These are phyloP conservation scores for Antigone vipio DNA, from an alignment of 2,113 vertebrate genomes.

Conservation along the genomic window DNA sequence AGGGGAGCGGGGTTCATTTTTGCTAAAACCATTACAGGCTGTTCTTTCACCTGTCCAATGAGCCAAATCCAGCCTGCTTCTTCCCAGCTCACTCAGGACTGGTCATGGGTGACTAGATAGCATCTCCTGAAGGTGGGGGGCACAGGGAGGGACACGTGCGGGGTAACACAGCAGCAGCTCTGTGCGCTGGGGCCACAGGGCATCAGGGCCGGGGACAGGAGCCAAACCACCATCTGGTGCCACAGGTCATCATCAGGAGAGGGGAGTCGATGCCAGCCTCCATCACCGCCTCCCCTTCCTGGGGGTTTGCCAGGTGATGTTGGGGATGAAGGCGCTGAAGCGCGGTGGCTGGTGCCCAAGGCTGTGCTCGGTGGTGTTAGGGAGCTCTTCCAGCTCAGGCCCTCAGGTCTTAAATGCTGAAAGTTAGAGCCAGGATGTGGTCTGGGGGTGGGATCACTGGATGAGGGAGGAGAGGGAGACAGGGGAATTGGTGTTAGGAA, in stretches of 20 bases:
- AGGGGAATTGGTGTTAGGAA: background rate
- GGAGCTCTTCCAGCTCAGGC: background rate
- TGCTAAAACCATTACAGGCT: background rate
- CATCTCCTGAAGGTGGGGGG: background rate
- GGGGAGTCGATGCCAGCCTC: background rate
- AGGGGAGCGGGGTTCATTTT: background rate
- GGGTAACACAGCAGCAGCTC: background rate
- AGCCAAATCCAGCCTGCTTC: background rate
- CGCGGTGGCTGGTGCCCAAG: fast-evolving
- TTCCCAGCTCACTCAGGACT: background rate
- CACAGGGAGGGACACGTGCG: background rate
- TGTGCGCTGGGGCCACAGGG: background rate
- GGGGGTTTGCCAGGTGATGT: background rate
- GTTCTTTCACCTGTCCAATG: background rate
- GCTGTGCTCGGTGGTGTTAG: background rate
- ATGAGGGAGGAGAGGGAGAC: background rate
- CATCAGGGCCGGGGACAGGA: background rate
- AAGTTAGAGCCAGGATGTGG: background rate
- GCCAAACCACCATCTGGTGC: background rate
- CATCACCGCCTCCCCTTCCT: background rate
- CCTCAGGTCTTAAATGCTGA: background rate
- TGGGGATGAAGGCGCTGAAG: background rate
- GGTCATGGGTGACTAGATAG: background rate
- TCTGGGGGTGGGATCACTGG: background rate
- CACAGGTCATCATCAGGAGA: background rate